Evolutionary conservation across 2,113 vertebrate species (phyloP), one percentile per base, ranked within the genome.

Genomic region (Malaclemys terrapin): DNA sequence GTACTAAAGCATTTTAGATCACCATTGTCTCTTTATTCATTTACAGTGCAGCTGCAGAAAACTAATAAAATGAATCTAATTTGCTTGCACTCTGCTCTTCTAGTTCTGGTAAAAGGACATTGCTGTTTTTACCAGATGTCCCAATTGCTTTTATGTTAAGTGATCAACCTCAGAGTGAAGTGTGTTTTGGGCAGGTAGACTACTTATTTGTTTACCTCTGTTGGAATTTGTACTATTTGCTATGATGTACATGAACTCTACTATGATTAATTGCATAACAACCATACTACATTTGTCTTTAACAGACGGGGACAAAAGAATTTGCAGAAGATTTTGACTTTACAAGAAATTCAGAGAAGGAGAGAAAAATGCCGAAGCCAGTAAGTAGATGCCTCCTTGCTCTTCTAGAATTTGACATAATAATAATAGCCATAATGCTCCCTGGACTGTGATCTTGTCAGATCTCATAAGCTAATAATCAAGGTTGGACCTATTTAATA

Each of bases 341-440:
- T 50, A 89, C 65, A 65, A 82, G 93, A 89, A 80, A 50, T 84
- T 78, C 53, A 52, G 91, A 92, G 88, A 81, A 95, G 89, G 35
- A 59, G 87, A 84, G 82, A 81, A 97, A 97, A 96, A 98, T 98
- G 97, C 97, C 97, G 87, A 98, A 98, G 91, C 97, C 97, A 89
- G 97, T 98, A 96, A 97, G 97, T 96, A 93, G 8, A 62, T 90
- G 8, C 24, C 38, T 91, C 80, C 49, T 53, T 92, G 45, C 29
- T 89, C 0, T 25, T 84, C 19, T 88, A 59, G 84, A 89, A 81
- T 47, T 14, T 88, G 24, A 24, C 31, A 75, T 89, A 88, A 0
- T 2, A 88, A 0, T 2, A 56, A 59, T 4, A 56, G 31, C 38
- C 89, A 1, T 20, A 52, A 53, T 75, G 80, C 12, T 22, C 2